A percentile compares a stretch with the other conserved stretches of the same genome.
These are phyloP conservation scores for Augiades crinisus DNA, from an alignment of 2,888 invertebrate species.

Conservation along the genomic window DNA sequence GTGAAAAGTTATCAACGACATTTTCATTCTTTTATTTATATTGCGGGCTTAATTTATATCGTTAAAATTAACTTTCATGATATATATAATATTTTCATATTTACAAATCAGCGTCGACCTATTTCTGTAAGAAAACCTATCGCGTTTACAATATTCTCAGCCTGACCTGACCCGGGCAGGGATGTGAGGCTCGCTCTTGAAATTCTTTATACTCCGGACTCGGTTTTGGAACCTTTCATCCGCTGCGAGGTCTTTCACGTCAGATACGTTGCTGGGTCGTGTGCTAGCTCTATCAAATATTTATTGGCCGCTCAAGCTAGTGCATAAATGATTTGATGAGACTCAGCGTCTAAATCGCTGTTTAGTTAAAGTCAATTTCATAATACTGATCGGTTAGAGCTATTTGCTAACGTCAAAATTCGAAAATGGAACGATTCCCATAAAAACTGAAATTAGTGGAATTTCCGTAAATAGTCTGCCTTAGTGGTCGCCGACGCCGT, in stretches of 20 bases:
- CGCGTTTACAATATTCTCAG: slow-evolving; percentile 2
- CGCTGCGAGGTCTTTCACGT: slow-evolving; percentile 12
- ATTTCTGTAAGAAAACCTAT: neutral
- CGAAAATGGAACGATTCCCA: too few relatives aligned
- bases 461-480: too few relatives aligned
- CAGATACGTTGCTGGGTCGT: slow-evolving; percentile 4
- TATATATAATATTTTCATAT: neutral
- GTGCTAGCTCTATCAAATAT: slow-evolving; percentile 19
- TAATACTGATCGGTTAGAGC: too few relatives aligned
- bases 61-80: too few relatives aligned
- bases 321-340: slow-evolving; percentile 9
- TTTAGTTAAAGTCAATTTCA: neutral
- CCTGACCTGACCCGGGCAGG: slow-evolving; percentile 13
- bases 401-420: too few relatives aligned
- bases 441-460: too few relatives aligned
- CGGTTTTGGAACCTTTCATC: slow-evolving; percentile 16
- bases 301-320: slow-evolving; percentile 10
- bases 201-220: slow-evolving; percentile 6
- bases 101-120: neutral
- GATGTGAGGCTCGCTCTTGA: neutral
- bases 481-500: too few relatives aligned
- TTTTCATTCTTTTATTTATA: too few relatives aligned
- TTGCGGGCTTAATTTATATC: too few relatives aligned
- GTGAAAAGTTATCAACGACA: too few relatives aligned
- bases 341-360: neutral